These are phyloP conservation scores for Drosophila mayri DNA, from an alignment of 1,140 invertebrate species.

Conservation along the genomic window DNA sequence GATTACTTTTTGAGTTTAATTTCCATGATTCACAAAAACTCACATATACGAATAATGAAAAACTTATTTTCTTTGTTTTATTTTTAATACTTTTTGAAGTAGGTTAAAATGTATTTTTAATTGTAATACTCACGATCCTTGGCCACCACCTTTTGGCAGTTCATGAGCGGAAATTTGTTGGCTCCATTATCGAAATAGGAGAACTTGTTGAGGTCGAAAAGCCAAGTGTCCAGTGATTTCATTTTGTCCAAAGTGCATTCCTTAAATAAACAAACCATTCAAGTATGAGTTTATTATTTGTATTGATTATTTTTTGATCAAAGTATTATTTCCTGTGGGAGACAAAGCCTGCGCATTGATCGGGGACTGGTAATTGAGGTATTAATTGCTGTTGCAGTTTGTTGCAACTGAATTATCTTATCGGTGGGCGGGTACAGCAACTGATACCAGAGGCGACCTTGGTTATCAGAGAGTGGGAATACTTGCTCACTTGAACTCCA, in stretches of 20 bases:
- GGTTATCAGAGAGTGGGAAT: slow-evolving; percentile 19
- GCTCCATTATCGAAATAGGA: slow-evolving; percentile 76
- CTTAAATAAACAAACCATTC: slow-evolving; percentile 32
- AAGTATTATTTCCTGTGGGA: background rate
- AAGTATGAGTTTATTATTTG: background rate
- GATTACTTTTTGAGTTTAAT: too few species aligned
- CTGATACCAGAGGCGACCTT: slow-evolving; percentile 17
- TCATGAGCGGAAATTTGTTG: slow-evolving; percentile 75
- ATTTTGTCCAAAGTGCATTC: slow-evolving; percentile 80
- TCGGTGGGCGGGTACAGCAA: slow-evolving; percentile 9
- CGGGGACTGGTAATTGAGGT: slow-evolving; percentile 26
- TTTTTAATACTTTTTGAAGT: too few species aligned
- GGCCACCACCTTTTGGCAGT: slow-evolving; percentile 82
- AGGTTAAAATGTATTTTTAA: background rate
- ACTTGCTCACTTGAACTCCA: slow-evolving; percentile 17
- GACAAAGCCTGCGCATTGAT: slow-evolving; percentile 56
- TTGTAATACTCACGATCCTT: slow-evolving; percentile 58
- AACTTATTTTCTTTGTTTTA: too few species aligned
- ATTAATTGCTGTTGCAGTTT: slow-evolving; percentile 54
- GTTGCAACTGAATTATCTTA: slow-evolving; percentile 57
- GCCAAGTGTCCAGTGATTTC: slow-evolving; percentile 76
- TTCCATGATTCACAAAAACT: background rate
- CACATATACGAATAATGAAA: background rate
- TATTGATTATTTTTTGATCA: background rate
- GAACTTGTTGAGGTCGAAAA: slow-evolving; percentile 78